phyloP scores from a whole-genome alignment of 2,888 invertebrate species.

The Lamellibrachia satsuma region DNA sequence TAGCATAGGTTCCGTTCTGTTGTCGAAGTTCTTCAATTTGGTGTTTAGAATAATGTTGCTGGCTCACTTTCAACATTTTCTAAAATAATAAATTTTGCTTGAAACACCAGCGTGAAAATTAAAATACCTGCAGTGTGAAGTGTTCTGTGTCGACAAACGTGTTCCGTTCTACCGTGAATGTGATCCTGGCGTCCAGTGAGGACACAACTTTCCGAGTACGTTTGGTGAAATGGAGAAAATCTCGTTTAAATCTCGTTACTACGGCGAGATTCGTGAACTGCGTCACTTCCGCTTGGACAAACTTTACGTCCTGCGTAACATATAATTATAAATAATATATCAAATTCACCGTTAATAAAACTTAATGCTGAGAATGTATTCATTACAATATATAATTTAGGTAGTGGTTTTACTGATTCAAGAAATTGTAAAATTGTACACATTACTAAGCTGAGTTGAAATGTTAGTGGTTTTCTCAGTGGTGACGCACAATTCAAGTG shows the following conservation, averaged over 20 bases:
- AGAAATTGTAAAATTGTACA: background rate
- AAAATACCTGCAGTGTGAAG: constrained; percentile 53
- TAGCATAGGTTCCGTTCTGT: background rate
- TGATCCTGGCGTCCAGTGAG: constrained; percentile 56
- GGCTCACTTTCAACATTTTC: background rate
- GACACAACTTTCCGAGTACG: constrained; percentile 52
- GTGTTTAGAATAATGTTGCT: background rate
- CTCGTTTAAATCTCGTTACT: constrained; percentile 55
- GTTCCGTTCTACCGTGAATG: constrained; percentile 49
- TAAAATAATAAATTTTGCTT: background rate
- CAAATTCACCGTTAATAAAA: background rate
- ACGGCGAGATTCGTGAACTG: constrained; percentile 50
- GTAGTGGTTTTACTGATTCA: background rate
- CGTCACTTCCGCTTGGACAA: constrained; percentile 54
- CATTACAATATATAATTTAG: background rate
- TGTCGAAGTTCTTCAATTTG: background rate
- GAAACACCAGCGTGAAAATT: background rate
- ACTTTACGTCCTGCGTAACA: constrained; percentile 52
- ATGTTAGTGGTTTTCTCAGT: background rate
- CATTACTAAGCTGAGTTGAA: background rate
- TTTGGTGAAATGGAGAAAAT: constrained; percentile 52
- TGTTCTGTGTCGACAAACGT: constrained; percentile 52
- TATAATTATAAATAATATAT: background rate
- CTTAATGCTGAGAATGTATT: background rate
- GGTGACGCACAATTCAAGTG: background rate